phyloP scores from a whole-genome alignment of 2,888 invertebrate species.

The Amblyteles armatorius region DNA sequence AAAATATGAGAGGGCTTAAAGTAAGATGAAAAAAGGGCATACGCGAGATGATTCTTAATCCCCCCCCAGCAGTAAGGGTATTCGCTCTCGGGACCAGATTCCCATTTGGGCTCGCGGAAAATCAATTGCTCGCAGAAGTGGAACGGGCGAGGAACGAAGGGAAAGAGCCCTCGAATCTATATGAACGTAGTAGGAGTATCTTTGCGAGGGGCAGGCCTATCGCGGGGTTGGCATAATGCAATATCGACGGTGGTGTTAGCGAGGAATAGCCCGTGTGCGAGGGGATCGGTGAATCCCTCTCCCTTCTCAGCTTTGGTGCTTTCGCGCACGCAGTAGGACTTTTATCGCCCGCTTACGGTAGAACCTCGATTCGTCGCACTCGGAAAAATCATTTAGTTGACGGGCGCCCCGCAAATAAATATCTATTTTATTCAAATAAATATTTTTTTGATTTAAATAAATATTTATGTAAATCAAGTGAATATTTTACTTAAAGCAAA shows the following conservation, averaged over 20 bases:
- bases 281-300: conserved; percentile 20
- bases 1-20: not conserved
- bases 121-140: conserved; percentile 65
- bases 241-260: not conserved
- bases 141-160: conserved; percentile 50
- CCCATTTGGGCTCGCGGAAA: conserved; percentile 59
- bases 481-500: too few relatives aligned
- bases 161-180: conserved; percentile 18
- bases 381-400: too few relatives aligned
- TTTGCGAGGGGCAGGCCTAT: not conserved
- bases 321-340: not conserved
- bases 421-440: too few relatives aligned
- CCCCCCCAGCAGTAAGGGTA: conserved; percentile 18
- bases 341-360: not conserved
- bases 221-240: not conserved
- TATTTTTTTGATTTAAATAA: too few relatives aligned
- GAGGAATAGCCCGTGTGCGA: not conserved
- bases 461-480: too few relatives aligned
- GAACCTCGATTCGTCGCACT: not conserved
- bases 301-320: conserved; percentile 31
- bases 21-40: conserved; percentile 8
- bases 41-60: conserved; percentile 60
- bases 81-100: conserved; percentile 37
- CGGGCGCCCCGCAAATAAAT: too few relatives aligned
- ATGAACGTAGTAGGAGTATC: conserved; percentile 33